These are phyloP conservation scores for Brachionus asplanchnoidis DNA, from an alignment of 1,140 invertebrate species.

Conservation along the genomic window DNA sequence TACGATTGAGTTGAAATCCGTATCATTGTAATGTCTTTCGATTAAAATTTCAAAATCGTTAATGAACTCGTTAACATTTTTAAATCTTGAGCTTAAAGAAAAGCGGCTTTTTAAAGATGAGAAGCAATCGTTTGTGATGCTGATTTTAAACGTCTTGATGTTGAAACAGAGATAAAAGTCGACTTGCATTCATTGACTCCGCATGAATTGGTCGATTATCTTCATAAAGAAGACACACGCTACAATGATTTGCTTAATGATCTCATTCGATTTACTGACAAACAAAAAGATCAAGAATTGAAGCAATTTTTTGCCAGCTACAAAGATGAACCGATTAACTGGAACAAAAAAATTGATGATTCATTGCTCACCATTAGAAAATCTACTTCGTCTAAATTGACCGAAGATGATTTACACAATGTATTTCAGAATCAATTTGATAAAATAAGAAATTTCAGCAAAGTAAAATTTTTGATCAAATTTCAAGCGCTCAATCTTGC, in stretches of 20 bases:
- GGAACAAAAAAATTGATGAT: constrained; percentile 3
- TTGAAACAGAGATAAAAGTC: background rate
- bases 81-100: too few species aligned
- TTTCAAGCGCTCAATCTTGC: too few species aligned
- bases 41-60: too few species aligned
- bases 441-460: background rate
- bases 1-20: too few species aligned
- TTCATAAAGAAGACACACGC: background rate
- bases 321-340: background rate
- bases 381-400: background rate
- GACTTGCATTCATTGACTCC: background rate
- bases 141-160: too few species aligned
- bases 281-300: background rate
- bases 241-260: background rate
- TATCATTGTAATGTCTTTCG: too few species aligned
- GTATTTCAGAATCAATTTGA: background rate
- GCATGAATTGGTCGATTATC: background rate
- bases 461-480: too few species aligned
- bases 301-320: background rate
- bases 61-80: too few species aligned
- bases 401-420: background rate
- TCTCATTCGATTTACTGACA: background rate
- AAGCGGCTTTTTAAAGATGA: too few species aligned
- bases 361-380: background rate
- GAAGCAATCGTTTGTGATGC: too few species aligned